Conservation (phyloP, 2,113 vertebrate species). For the Quiscalus mexicanus region DNA sequence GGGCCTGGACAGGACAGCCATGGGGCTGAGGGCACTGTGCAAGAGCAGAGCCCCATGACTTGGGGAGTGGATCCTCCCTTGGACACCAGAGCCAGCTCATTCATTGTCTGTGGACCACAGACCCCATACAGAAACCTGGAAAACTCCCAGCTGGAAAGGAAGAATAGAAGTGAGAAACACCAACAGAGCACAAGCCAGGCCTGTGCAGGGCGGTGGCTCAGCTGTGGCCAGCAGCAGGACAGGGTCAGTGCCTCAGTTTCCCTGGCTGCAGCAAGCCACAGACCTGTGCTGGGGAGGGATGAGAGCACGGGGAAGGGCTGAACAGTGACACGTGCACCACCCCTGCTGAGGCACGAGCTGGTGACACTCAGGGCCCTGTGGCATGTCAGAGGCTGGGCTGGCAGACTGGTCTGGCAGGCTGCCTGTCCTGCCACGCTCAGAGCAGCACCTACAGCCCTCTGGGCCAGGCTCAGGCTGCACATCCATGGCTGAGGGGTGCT, state of each 20-base stretch:
- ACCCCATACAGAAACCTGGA: not conserved
- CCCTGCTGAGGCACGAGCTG: not conserved
- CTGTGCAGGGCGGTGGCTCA: not conserved
- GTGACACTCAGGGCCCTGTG: rapidly evolving
- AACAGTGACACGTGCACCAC: not conserved
- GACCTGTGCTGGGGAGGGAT: not conserved
- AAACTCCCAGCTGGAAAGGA: not conserved
- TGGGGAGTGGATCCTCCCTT: rapidly evolving
- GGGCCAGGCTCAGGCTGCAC: not conserved
- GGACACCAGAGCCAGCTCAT: not conserved
- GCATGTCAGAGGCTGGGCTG: not conserved
- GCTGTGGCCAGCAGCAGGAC: not conserved
- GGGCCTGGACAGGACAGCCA: not conserved
- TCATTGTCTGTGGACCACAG: not conserved
- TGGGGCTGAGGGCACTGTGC: rapidly evolving
- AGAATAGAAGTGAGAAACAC: not conserved
- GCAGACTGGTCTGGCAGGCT: not conserved
- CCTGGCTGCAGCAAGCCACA: not conserved
- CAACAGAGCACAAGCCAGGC: not conserved
- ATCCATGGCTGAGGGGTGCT: not conserved
- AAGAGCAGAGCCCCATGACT: not conserved
- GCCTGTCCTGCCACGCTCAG: not conserved
- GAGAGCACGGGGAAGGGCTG: not conserved
- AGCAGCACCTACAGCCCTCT: not conserved
- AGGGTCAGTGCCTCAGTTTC: not conserved